phyloP scores from a whole-genome alignment of 2,797 vertebrate species.

The Pseudotriccus pelzelni region DNA sequence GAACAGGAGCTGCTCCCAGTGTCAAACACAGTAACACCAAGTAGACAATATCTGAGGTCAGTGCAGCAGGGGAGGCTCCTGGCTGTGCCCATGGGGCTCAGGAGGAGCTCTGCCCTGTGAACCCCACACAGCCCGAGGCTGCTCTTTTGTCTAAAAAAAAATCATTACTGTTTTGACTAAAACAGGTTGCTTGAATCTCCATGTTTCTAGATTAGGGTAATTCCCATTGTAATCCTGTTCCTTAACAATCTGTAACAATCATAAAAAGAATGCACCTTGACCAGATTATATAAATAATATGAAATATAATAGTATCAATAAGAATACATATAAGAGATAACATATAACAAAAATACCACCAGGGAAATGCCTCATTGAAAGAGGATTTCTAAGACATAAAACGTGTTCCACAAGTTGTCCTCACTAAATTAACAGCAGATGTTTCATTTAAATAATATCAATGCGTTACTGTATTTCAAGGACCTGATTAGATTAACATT shows the following conservation, averaged over 20 bases:
- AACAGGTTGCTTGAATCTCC: background rate
- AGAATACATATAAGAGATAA: background rate
- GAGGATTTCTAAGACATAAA: background rate
- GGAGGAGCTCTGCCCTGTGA: background rate
- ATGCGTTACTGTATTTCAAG: background rate
- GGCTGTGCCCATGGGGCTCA: background rate
- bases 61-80: background rate
- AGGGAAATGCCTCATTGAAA: background rate
- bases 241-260: background rate
- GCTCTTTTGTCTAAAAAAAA: background rate
- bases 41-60: background rate
- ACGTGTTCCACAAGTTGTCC: accelerated
- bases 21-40: background rate
- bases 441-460: background rate
- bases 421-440: background rate
- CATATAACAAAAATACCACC: background rate
- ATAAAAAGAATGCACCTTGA: background rate
- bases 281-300: background rate
- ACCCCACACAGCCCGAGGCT: background rate
- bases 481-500: background rate
- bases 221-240: background rate
- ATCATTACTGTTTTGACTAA: background rate
- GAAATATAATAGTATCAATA: background rate
- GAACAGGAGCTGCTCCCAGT: background rate
- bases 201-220: background rate